Evolutionary conservation across 2,113 vertebrate genomes (phyloP).

Genomic region (Vidua chalybeata): DNA sequence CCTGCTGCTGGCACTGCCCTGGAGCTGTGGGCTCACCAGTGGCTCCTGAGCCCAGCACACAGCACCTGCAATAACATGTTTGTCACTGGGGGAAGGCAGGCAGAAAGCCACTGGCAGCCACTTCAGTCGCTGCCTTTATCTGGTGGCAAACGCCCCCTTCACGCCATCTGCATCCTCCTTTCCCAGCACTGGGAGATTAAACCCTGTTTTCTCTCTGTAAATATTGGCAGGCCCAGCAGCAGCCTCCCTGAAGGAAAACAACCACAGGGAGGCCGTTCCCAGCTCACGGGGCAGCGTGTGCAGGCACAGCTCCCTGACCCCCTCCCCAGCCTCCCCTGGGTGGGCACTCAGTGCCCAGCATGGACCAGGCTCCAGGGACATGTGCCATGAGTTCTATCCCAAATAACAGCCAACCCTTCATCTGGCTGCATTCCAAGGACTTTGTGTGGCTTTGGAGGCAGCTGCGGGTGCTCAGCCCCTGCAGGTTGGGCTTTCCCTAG

Average conservation of each 20-base stretch:
- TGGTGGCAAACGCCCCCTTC: constrained; percentile 27
- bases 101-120: constrained; percentile 18
- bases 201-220: constrained; percentile 38
- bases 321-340: background rate
- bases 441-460: background rate
- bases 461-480: background rate
- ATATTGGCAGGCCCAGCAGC: constrained; percentile 32
- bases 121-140: constrained; percentile 2
- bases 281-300: background rate
- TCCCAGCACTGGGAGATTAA: constrained; percentile 23
- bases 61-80: constrained; percentile 49
- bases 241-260: constrained; percentile 53
- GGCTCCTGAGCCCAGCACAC: background rate
- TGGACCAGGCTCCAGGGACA: background rate
- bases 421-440: background rate
- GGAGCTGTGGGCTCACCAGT: background rate
- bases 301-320: background rate
- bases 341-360: background rate
- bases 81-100: background rate
- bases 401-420: background rate
- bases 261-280: background rate
- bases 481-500: accelerated
- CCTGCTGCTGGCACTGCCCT: background rate
- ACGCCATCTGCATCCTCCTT: constrained; percentile 55
- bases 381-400: background rate